A percentile compares a stretch with the other conserved stretches of the same genome.
phyloP scores from a whole-genome alignment of 2,888 invertebrate genomes.

The Chalcosyrphus nemorum region DNA sequence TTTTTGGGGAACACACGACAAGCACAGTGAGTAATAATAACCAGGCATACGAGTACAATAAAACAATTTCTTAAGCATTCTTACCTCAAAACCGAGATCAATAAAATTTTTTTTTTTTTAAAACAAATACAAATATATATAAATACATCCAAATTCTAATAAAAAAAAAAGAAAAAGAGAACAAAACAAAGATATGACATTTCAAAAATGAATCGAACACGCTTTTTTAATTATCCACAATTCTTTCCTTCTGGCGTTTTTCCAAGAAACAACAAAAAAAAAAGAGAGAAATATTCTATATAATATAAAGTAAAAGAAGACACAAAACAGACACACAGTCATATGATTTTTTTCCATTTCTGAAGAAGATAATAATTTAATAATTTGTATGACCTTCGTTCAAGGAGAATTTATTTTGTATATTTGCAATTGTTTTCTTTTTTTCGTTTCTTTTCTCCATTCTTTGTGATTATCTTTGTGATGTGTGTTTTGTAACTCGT shows the following conservation, averaged over 20 bases:
- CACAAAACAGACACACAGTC: background rate
- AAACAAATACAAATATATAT: background rate
- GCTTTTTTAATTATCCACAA: constrained; percentile 32
- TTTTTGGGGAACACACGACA: background rate
- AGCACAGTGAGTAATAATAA: background rate
- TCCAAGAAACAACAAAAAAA: constrained; percentile 17
- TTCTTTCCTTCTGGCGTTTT: constrained; percentile 17
- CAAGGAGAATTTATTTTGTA: constrained; percentile 29
- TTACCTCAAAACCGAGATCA: background rate
- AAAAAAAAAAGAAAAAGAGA: background rate
- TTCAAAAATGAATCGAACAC: constrained; percentile 39
- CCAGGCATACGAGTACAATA: background rate
- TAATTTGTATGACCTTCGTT: constrained; percentile 49
- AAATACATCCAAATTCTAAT: background rate
- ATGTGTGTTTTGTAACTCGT: background rate
- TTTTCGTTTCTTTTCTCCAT: background rate
- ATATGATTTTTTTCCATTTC: background rate
- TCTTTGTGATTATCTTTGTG: constrained; percentile 7
- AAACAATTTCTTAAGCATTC: background rate
- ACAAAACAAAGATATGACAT: constrained; percentile 3
- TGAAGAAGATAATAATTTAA: constrained; percentile 40
- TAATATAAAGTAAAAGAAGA: background rate
- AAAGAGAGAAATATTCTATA: background rate
- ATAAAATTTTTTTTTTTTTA: background rate
- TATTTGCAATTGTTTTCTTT: constrained; percentile 8